These are phyloP conservation scores for Portunus trituberculatus DNA, from an alignment of 1,140 invertebrate species.

Conservation along the genomic window DNA sequence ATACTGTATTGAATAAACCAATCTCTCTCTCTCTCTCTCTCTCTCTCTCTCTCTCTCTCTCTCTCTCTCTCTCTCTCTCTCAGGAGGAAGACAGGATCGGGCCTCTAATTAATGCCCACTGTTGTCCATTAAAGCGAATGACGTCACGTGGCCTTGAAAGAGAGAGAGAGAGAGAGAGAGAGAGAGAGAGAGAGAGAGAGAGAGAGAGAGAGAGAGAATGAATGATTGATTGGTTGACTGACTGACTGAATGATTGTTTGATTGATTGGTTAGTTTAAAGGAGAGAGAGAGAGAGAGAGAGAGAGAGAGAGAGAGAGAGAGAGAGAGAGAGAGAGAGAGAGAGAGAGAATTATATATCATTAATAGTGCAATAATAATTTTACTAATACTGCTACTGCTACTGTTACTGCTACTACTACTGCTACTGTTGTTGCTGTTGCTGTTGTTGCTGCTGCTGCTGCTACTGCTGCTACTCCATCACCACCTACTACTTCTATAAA, in stretches of 20 bases:
- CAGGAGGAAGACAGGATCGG: background rate
- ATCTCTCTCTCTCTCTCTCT: constrained; percentile 3
- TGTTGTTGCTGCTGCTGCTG: background rate
- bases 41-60: background rate
- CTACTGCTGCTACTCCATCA: background rate
- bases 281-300: too few relatives aligned
- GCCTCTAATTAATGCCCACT: background rate
- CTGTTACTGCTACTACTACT: background rate
- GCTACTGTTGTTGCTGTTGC: background rate
- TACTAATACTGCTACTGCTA: background rate
- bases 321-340: too few relatives aligned
- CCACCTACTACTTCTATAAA: background rate
- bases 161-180: constrained; percentile 12
- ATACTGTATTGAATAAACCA: too few relatives aligned
- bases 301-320: constrained; percentile 8
- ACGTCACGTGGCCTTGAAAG: background rate
- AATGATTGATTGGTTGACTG: background rate
- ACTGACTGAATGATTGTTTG: too few relatives aligned
- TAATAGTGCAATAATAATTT: background rate
- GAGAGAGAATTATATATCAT: background rate
- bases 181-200: constrained; percentile 20
- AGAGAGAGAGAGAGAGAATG: background rate
- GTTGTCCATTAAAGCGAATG: background rate
- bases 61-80: constrained; percentile 20
- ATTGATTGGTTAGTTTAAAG: too few relatives aligned